Evolutionary conservation across 1,140 invertebrate genomes (phyloP).

Genomic region (Leptinotarsa texana): DNA sequence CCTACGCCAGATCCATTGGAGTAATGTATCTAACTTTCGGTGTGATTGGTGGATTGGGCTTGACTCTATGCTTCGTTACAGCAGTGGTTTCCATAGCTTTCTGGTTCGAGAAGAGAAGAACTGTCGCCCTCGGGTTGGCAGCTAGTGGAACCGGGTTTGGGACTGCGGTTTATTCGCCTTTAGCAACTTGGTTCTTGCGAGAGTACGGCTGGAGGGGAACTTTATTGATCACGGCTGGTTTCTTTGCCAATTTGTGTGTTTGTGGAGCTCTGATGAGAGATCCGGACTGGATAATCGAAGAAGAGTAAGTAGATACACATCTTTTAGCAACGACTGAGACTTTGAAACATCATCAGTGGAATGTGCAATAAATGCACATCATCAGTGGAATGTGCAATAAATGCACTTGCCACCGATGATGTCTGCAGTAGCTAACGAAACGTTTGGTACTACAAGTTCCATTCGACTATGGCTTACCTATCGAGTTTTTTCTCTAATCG

Average conservation of each 20-base stretch:
- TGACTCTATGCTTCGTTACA: constrained; percentile 88
- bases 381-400: too few relatives aligned
- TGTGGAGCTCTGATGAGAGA: constrained; percentile 88
- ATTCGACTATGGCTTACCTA: too few relatives aligned
- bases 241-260: constrained; percentile 77
- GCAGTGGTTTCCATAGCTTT: constrained; percentile 92
- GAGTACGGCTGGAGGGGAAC: constrained; percentile 88
- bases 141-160: constrained; percentile 88
- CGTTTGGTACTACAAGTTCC: too few relatives aligned
- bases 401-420: too few relatives aligned
- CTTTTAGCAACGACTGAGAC: too few relatives aligned
- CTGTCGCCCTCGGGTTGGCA: constrained; percentile 88
- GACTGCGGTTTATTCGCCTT: constrained; percentile 81
- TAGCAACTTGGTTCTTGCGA: constrained; percentile 74
- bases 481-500: too few relatives aligned
- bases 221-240: constrained; percentile 67
- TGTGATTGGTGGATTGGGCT: constrained; percentile 80
- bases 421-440: too few relatives aligned
- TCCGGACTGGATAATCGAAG: constrained; percentile 73
- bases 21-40: constrained; percentile 86
- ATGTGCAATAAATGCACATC: too few relatives aligned
- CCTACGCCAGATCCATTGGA: constrained; percentile 71
- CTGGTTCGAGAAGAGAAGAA: constrained; percentile 93
- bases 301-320: too few relatives aligned
- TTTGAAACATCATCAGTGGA: too few relatives aligned